Conservation (phyloP, 92 coral and sea anemone species). For the Chrysogorgia sp. region DNA sequence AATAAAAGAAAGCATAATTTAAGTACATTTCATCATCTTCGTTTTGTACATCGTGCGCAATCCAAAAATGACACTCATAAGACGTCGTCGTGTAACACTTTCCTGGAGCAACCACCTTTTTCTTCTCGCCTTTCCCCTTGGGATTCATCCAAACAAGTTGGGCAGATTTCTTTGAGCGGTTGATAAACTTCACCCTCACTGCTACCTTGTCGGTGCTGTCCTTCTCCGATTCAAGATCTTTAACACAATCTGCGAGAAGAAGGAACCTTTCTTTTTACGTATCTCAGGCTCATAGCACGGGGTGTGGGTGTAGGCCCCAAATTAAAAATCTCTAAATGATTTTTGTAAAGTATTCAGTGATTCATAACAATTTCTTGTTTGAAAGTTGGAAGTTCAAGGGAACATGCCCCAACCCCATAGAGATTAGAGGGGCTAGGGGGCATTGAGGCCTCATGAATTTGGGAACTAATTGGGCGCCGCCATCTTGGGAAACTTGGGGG, state of each 20-base stretch:
- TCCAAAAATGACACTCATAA: conserved; percentile 89
- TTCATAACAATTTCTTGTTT: too few relatives aligned
- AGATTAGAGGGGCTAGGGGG: too few relatives aligned
- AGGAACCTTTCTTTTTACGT: background rate
- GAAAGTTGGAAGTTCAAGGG: too few relatives aligned
- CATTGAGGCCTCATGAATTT: too few relatives aligned
- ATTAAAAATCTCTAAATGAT: too few relatives aligned
- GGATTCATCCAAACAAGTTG: conserved; percentile 80
- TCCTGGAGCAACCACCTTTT: conserved; percentile 70
- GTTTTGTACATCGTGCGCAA: conserved; percentile 70
- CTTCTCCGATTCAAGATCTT: conserved; percentile 35
- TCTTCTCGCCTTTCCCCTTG: conserved; percentile 76
- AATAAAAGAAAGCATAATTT: conserved; percentile 85
- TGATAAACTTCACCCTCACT: conserved; percentile 85
- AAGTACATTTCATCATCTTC: conserved; percentile 69
- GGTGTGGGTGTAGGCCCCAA: too few relatives aligned
- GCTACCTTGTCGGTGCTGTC: conserved; percentile 35
- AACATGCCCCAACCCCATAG: too few relatives aligned
- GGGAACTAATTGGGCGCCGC: too few relatives aligned
- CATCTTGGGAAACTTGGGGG: too few relatives aligned
- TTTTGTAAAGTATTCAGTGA: too few relatives aligned
- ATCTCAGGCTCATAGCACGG: too few relatives aligned
- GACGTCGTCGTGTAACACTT: conserved; percentile 82
- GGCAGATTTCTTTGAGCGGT: conserved; percentile 68
- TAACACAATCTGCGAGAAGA: background rate